Evolutionary conservation across 2,113 vertebrate species (phyloP), one percentile per base, ranked within the genome.

Genomic region (Dromiciops gliroides): DNA sequence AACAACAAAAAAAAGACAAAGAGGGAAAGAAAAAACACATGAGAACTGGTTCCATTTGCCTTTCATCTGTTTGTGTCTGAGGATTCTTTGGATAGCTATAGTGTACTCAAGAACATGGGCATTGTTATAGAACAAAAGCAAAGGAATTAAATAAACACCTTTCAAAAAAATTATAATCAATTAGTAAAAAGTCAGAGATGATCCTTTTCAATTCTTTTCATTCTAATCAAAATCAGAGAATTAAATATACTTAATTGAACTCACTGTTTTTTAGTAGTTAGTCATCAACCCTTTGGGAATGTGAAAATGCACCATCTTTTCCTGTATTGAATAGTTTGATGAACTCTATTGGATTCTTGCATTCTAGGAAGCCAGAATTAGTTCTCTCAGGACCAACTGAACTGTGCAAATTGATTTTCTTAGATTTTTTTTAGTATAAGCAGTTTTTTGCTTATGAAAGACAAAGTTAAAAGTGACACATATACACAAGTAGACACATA

Each of bases 121-220:
- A 49, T 56, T 52, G 50, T 11, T 95, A 92, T 53, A 94, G 96
- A 94, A 95, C 50, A 92, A 50, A 96, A 48, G 89, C 67, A 93
- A 91, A 94, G 52, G 90, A 95, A 93, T 93, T 90, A n/a, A 96
- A 94, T 83, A 89, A 83, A 37, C 16, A 10, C 26, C 31, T 92
- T 90, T 92, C n/a, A 91, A 90, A 92, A 92, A 90, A 2, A 92
- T 75, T 51, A n/a, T 92, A 90, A 92, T 94, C 51, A 93, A 22
- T 89, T 93, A 94, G 53, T 91, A 90, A 91, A 50, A 96, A 94
- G 9, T 95, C 88, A 95, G 50, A 83, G 37, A 48, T 28, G 48
- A n/a, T 75, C 94, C 11, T 93, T 96, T 93, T 92, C 92, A 2
- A n/a, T n/a, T n/a, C n/a, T n/a, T n/a, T n/a, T n/a, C n/a, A n/a